Conservation (phyloP, 2,113 vertebrate species). For the Ciconia boyciana region DNA sequence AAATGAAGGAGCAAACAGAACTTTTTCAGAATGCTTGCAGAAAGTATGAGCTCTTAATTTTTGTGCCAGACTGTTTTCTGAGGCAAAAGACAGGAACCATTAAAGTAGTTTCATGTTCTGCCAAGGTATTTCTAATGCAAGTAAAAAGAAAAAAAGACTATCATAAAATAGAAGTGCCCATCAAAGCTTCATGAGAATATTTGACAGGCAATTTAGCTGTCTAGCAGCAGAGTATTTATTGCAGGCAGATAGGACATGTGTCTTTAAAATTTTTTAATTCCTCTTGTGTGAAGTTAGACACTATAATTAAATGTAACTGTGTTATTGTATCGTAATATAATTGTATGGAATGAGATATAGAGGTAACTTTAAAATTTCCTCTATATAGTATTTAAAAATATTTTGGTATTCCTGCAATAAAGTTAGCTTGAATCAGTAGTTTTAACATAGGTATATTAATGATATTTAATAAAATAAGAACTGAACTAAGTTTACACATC, state of each 20-base stretch:
- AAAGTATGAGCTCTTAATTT: neutral
- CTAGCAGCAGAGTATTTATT: constrained; percentile 51
- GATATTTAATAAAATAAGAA: neutral
- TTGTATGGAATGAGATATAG: neutral
- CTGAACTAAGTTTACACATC: neutral
- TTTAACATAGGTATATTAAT: neutral
- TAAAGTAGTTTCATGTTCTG: constrained; percentile 47
- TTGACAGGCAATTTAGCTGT: constrained; percentile 65
- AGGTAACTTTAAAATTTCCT: neutral
- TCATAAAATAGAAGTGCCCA: constrained; percentile 39
- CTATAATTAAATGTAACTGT: neutral
- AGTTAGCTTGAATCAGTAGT: neutral
- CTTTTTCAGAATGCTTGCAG: neutral
- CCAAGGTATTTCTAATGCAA: constrained; percentile 24
- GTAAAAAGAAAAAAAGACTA: neutral
- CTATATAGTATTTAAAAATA: neutral
- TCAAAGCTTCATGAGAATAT: constrained; percentile 47
- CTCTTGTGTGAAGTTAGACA: neutral
- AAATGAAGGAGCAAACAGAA: neutral
- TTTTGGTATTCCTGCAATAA: neutral
- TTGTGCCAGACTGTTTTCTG: neutral
- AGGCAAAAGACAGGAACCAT: neutral
- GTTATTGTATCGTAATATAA: neutral
- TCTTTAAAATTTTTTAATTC: constrained; percentile 17
- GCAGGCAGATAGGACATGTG: constrained; percentile 23